These are phyloP conservation scores for Brienomyrus brachyistius DNA, from an alignment of 2,113 vertebrate species.

Conservation along the genomic window DNA sequence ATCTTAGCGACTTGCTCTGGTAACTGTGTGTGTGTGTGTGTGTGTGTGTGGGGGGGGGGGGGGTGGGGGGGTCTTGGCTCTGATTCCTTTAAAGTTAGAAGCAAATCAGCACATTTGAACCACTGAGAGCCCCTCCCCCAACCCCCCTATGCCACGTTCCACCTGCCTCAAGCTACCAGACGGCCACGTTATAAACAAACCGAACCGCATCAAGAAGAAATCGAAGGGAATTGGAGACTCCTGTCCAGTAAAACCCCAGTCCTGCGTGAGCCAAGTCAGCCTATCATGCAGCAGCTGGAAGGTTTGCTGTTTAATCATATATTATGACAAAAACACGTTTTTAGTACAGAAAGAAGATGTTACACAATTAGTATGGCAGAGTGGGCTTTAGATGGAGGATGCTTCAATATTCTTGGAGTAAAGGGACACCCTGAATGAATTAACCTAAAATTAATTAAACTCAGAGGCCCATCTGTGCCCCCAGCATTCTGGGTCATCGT, in stretches of 20 bases:
- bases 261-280: neutral
- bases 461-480: constrained; percentile 17
- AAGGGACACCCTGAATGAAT: constrained; percentile 9
- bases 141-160: neutral
- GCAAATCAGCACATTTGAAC: neutral
- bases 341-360: neutral
- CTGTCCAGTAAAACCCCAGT: neutral
- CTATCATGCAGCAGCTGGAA: neutral
- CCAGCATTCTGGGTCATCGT: constrained; percentile 22
- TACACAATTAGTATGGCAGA: neutral
- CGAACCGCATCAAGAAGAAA: neutral
- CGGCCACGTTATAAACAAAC: neutral
- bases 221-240: neutral
- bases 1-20: neutral
- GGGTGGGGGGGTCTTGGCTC: neutral
- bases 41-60: neutral
- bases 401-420: neutral
- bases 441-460: constrained; percentile 21
- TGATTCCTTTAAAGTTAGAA: neutral
- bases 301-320: neutral
- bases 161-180: neutral
- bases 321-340: neutral
- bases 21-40: neutral
- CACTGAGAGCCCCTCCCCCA: neutral
- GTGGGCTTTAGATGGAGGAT: neutral